Conservation (phyloP, 2,113 vertebrate species). For the Etheostoma cragini region DNA sequence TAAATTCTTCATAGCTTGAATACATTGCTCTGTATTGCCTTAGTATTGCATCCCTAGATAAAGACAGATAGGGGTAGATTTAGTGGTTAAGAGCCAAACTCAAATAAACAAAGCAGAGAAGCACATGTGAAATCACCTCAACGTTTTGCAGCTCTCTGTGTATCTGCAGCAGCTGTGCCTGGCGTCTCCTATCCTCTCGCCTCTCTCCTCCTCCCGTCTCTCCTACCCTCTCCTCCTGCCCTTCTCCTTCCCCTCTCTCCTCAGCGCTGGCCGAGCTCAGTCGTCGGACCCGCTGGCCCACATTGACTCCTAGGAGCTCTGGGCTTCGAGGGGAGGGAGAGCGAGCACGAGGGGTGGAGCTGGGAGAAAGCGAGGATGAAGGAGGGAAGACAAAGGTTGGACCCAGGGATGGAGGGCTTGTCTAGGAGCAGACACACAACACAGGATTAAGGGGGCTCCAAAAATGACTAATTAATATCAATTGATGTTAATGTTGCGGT, state of each 20-base stretch:
- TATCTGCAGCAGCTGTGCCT: slow-evolving; percentile 86
- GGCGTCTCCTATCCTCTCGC: slow-evolving; percentile 76
- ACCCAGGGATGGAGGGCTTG: slow-evolving; percentile 66
- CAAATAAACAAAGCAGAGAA: neutral
- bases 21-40: neutral
- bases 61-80: neutral
- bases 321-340: slow-evolving; percentile 74
- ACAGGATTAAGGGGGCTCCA: neutral
- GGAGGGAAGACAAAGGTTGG: slow-evolving; percentile 84
- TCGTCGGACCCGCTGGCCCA: slow-evolving; percentile 82
- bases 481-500: neutral
- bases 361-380: slow-evolving; percentile 56
- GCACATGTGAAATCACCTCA: slow-evolving; percentile 84
- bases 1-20: neutral
- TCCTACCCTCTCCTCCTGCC: slow-evolving; percentile 53
- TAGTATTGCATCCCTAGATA: neutral
- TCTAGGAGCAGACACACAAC: slow-evolving; percentile 44
- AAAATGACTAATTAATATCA: neutral
- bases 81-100: neutral
- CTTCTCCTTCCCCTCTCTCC: slow-evolving; percentile 56
- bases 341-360: slow-evolving; percentile 39
- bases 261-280: slow-evolving; percentile 74
- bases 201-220: slow-evolving; percentile 59
- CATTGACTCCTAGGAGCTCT: slow-evolving; percentile 75
- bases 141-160: slow-evolving; percentile 91